Conservation (phyloP, 92 coral and sea anemone species). For the Parazoanthus darwini region DNA sequence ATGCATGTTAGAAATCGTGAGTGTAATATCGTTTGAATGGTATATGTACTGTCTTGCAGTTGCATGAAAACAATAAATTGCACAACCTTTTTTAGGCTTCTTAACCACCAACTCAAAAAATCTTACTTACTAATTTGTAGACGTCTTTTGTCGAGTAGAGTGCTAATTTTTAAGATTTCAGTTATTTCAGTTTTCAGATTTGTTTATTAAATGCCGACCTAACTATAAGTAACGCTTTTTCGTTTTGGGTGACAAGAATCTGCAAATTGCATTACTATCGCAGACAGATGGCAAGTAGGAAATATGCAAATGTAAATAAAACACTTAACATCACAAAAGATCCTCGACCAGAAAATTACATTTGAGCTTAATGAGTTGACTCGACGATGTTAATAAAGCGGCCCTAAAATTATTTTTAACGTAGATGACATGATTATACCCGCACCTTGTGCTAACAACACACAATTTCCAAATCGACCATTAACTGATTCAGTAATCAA, state of each 20-base stretch:
- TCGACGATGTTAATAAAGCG: not conserved
- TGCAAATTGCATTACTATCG: slow-evolving; percentile 4
- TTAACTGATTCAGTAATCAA: no score
- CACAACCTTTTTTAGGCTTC: no score
- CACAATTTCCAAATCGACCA: no score
- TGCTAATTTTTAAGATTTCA: not conserved
- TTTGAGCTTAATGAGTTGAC: not conserved
- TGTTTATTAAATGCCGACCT: not conserved
- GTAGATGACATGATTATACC: no score
- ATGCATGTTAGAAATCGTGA: slow-evolving; percentile 81
- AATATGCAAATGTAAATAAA: not conserved
- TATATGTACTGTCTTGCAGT: not conserved
- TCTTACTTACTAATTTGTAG: not conserved
- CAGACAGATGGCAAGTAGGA: not conserved
- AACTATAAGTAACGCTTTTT: not conserved
- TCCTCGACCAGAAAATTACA: not conserved
- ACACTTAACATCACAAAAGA: not conserved
- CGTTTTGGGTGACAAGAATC: slow-evolving; percentile 3
- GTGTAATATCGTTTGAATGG: slow-evolving; percentile 4
- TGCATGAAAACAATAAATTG: not conserved
- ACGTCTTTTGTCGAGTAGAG: not conserved
- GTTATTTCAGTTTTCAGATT: not conserved
- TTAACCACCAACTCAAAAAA: not conserved
- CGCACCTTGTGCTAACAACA: no score
- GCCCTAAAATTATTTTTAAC: not conserved